These are phyloP conservation scores for Tetheella fluctuosa DNA, from an alignment of 2,888 invertebrate species.

Conservation along the genomic window DNA sequence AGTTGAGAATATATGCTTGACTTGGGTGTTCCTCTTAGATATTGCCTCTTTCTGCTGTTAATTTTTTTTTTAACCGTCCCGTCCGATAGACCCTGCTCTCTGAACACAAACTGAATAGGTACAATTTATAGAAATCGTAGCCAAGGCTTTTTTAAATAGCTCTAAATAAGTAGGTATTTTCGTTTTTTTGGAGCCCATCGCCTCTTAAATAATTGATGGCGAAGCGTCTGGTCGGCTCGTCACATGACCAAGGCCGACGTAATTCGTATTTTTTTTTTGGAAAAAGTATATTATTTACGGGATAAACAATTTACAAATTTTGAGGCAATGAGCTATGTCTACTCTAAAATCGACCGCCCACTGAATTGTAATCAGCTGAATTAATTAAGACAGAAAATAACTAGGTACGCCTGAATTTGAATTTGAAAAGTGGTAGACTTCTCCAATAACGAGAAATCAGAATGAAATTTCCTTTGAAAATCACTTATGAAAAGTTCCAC, in stretches of 20 bases:
- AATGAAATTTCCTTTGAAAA: neutral
- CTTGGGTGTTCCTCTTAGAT: neutral
- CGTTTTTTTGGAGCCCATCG: slow-evolving; percentile 1
- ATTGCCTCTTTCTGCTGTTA: neutral
- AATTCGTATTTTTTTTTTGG: neutral
- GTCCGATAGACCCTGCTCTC: neutral
- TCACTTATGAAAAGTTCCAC: neutral
- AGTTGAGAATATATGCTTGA: neutral
- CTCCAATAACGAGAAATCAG: slow-evolving; percentile 1
- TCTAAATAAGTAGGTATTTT: neutral
- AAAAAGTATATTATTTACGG: no score
- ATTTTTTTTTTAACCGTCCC: neutral
- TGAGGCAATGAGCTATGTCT: no score
- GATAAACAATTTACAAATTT: no score
- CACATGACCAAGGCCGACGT: neutral
- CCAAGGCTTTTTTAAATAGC: neutral
- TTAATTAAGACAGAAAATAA: no score
- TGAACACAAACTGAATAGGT: neutral
- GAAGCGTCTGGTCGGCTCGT: neutral
- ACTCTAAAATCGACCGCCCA: no score
- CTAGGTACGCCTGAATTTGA: no score
- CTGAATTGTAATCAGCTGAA: no score
- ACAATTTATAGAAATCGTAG: neutral
- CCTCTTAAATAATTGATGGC: slow-evolving; percentile 2
- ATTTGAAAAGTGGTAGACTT: neutral